These are phyloP conservation scores for Falco novaeseelandiae DNA, from an alignment of 2,797 vertebrate genomes.

Conservation along the genomic window DNA sequence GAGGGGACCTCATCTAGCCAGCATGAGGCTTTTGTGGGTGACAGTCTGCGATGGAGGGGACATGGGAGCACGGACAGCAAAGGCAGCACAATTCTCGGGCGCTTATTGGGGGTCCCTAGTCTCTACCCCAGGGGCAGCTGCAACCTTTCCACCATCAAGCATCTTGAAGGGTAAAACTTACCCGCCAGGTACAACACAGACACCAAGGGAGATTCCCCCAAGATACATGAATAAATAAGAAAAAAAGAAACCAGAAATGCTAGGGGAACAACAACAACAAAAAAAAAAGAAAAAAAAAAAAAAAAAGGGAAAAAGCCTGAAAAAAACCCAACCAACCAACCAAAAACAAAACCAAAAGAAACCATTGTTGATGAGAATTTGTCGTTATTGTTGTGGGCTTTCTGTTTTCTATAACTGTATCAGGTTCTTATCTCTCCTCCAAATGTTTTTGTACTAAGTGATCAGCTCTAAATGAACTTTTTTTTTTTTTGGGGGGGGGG, in stretches of 20 bases:
- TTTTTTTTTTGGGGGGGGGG: too few relatives aligned
- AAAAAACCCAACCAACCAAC: too few relatives aligned
- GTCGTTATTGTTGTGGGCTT: neutral
- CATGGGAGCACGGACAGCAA: neutral
- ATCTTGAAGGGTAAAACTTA: neutral
- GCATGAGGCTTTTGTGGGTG: neutral
- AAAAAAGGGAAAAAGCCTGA: neutral
- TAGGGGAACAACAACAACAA: too few relatives aligned
- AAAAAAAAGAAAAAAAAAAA: too few relatives aligned
- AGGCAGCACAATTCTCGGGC: fast-evolving
- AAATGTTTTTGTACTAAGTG: neutral
- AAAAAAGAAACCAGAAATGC: neutral
- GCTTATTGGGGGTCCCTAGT: neutral
- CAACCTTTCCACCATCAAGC: neutral
- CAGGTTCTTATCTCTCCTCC: neutral
- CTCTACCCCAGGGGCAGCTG: neutral
- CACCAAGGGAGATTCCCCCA: neutral
- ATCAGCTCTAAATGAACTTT: neutral
- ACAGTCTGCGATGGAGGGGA: neutral
- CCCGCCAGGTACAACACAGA: neutral
- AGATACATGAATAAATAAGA: neutral
- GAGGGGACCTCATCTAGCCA: neutral
- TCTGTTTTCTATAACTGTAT: neutral
- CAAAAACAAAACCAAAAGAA: too few relatives aligned
- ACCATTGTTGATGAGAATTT: neutral